Conservation (phyloP, 2,113 vertebrate genomes). For the Hydrolagus affinis region DNA sequence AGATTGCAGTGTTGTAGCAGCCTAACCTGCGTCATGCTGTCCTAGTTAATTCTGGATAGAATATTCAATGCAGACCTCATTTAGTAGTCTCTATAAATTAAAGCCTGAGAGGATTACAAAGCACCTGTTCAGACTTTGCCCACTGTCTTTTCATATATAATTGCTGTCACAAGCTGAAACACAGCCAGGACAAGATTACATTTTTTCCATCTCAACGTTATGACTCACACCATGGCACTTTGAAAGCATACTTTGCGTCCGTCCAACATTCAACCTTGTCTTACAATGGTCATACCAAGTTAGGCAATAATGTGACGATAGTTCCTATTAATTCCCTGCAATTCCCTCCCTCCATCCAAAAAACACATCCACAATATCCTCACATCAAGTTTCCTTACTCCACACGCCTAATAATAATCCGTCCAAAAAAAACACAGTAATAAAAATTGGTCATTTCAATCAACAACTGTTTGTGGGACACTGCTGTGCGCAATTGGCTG, state of each 20-base stretch:
- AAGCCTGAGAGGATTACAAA: background rate
- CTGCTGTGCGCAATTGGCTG: too few relatives aligned
- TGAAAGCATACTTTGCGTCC: background rate
- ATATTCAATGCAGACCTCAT: background rate
- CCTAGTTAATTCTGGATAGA: background rate
- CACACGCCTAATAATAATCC: too few relatives aligned
- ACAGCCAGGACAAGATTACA: background rate
- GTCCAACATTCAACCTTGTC: background rate
- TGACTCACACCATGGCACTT: conserved; percentile 4
- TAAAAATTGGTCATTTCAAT: too few relatives aligned
- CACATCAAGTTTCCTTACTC: too few relatives aligned
- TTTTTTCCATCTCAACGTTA: background rate
- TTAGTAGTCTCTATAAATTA: background rate
- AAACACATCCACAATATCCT: too few relatives aligned
- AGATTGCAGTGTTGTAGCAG: background rate
- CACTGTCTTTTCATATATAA: background rate
- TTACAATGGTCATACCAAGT: conserved; percentile 6
- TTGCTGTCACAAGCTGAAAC: background rate
- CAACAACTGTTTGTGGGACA: too few relatives aligned
- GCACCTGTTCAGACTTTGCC: background rate
- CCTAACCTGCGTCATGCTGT: background rate
- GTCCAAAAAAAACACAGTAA: too few relatives aligned
- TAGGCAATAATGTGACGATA: background rate
- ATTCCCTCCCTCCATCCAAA: too few relatives aligned
- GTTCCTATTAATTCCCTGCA: background rate